Percentiles rank a stretch among this genome's conserved stretches.
Conservation (phyloP, 92 coral and sea anemone genomes). For the Epizoanthus ramosus region DNA sequence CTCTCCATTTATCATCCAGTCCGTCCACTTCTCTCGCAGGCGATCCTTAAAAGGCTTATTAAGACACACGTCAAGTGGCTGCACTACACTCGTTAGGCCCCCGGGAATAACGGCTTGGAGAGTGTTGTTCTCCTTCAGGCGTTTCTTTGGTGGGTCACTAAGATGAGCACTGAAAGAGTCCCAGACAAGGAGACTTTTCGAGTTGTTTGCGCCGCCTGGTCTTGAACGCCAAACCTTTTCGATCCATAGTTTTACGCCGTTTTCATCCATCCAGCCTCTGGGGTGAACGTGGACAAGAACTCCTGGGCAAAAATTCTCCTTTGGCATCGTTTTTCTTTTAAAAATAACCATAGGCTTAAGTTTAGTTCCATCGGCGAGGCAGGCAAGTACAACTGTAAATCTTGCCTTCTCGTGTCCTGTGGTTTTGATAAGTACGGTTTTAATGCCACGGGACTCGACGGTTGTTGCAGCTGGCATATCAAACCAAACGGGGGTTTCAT, state of each 20-base stretch:
- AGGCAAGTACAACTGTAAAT: constrained; percentile 47
- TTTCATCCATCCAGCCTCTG: neutral
- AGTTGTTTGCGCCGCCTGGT: neutral
- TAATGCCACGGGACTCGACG: too few species aligned
- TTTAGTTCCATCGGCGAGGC: constrained; percentile 51
- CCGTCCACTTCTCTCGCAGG: neutral
- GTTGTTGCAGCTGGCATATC: too few species aligned
- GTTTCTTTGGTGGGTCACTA: too few species aligned
- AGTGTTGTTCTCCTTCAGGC: too few species aligned
- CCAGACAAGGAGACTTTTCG: too few species aligned
- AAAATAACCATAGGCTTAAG: constrained; percentile 51
- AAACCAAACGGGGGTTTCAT: too few species aligned
- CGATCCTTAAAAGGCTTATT: neutral
- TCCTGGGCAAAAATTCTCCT: constrained; percentile 7
- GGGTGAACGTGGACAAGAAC: too few species aligned
- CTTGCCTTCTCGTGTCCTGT: constrained; percentile 50
- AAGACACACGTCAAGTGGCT: constrained; percentile 7
- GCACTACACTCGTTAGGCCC: constrained; percentile 23
- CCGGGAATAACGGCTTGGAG: constrained; percentile 14
- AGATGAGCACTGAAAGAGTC: too few species aligned
- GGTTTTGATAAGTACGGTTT: constrained; percentile 45
- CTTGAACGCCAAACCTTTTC: constrained; percentile 37
- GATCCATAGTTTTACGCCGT: neutral
- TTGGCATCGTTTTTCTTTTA: constrained; percentile 3
- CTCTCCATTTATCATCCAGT: constrained; percentile 1